Evolutionary conservation across 2,797 vertebrate genomes (phyloP).

Genomic region (Peromyscus aztecus): DNA sequence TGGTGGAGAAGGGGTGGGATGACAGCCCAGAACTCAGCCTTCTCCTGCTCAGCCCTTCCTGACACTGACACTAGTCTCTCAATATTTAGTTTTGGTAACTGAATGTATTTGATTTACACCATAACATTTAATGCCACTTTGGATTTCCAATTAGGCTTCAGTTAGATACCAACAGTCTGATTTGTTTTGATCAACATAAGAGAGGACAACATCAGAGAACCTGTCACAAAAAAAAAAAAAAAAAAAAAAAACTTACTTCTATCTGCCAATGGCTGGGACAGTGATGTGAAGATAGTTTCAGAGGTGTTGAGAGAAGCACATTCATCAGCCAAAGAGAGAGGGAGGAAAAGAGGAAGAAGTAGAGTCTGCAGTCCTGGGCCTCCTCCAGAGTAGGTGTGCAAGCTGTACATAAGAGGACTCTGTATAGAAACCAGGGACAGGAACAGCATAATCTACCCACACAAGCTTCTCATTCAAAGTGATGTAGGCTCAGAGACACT

Average conservation of each 20-base stretch:
- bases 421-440: neutral
- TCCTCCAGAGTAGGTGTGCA: neutral
- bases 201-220: constrained; percentile 85
- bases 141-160: constrained; percentile 89
- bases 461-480: neutral
- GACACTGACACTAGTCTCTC: neutral
- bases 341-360: neutral
- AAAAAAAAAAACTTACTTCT: constrained; percentile 84
- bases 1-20: neutral
- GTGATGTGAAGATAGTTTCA: constrained; percentile 69
- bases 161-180: constrained; percentile 82
- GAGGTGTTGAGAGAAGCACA: neutral
- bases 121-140: constrained; percentile 86
- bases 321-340: too few species aligned
- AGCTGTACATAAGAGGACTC: neutral
- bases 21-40: neutral
- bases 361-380: neutral
- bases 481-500: neutral
- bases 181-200: constrained; percentile 82
- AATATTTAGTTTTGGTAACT: constrained; percentile 72
- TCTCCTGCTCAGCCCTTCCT: neutral
- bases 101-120: constrained; percentile 88
- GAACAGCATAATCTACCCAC: neutral
- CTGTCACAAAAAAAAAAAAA: too few species aligned
- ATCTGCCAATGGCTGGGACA: constrained; percentile 72